Percentiles rank a stretch among this genome's conserved stretches.
phyloP scores from a whole-genome alignment of 1,140 invertebrate species.

The Pogonomyrmex barbatus region DNA sequence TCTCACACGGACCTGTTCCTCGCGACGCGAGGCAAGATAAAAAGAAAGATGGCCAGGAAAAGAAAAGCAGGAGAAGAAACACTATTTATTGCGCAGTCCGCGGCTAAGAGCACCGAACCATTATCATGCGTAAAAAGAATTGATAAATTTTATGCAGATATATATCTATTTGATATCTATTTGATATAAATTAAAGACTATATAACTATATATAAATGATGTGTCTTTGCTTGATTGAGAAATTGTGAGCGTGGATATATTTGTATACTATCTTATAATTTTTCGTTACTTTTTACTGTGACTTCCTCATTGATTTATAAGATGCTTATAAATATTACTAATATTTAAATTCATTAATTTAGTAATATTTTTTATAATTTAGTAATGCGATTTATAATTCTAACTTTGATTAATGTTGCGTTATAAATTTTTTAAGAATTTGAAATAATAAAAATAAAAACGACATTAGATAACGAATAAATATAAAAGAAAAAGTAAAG shows the following conservation, averaged over 20 bases:
- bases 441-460: not conserved
- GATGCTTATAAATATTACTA: not conserved
- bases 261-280: not conserved
- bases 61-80: not conserved
- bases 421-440: not conserved
- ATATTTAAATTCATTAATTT: no score
- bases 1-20: not conserved
- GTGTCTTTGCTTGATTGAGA: not conserved
- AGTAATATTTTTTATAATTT: no score
- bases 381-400: no score
- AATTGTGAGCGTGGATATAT: not conserved
- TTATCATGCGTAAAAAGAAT: constrained; percentile 30
- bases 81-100: constrained; percentile 28
- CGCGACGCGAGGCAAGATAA: constrained; percentile 7
- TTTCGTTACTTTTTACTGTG: not conserved
- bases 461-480: not conserved
- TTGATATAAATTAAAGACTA: constrained; percentile 10
- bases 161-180: constrained; percentile 1
- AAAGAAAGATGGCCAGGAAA: not conserved
- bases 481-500: no score
- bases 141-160: constrained; percentile 19
- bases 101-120: not conserved
- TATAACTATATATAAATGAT: not conserved
- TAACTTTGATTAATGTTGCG: no score
- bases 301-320: not conserved